These are phyloP conservation scores for Diarsia rubi DNA, from an alignment of 2,888 invertebrate genomes.

Conservation along the genomic window DNA sequence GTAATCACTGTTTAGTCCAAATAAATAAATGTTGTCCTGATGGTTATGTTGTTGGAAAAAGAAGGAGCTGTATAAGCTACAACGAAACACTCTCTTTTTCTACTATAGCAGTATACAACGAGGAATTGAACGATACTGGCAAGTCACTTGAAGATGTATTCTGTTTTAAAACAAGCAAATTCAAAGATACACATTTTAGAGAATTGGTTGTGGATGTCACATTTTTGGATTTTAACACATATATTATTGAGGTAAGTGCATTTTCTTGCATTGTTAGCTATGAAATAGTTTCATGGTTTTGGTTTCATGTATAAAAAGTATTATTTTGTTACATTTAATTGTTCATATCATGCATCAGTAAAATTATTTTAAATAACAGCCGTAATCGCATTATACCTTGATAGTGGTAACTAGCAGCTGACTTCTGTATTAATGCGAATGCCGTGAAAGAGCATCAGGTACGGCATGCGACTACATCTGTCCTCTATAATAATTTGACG, in stretches of 20 bases:
- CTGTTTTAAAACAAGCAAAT: slow-evolving; percentile 22
- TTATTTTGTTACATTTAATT: too few relatives aligned
- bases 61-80: not conserved
- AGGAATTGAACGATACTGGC: not conserved
- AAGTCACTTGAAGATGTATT: slow-evolving; percentile 39
- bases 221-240: slow-evolving; percentile 20
- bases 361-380: too few relatives aligned
- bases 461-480: too few relatives aligned
- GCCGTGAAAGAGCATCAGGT: too few relatives aligned
- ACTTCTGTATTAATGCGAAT: too few relatives aligned
- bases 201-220: not conserved
- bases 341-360: too few relatives aligned
- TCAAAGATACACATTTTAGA: slow-evolving; percentile 4
- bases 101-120: slow-evolving; percentile 26
- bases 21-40: slow-evolving; percentile 31
- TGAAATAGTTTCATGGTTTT: too few relatives aligned
- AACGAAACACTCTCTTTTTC: slow-evolving; percentile 23
- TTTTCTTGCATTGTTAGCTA: not conserved
- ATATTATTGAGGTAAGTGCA: slow-evolving; percentile 39
- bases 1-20: too few relatives aligned
- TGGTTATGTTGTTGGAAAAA: not conserved
- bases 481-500: too few relatives aligned
- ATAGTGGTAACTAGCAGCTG: too few relatives aligned
- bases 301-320: too few relatives aligned
- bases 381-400: too few relatives aligned